Evolutionary conservation across 2,888 invertebrate genomes (phyloP), one percentile per base, ranked within the genome.

Genomic region (Aspidiotus rigidus): DNA sequence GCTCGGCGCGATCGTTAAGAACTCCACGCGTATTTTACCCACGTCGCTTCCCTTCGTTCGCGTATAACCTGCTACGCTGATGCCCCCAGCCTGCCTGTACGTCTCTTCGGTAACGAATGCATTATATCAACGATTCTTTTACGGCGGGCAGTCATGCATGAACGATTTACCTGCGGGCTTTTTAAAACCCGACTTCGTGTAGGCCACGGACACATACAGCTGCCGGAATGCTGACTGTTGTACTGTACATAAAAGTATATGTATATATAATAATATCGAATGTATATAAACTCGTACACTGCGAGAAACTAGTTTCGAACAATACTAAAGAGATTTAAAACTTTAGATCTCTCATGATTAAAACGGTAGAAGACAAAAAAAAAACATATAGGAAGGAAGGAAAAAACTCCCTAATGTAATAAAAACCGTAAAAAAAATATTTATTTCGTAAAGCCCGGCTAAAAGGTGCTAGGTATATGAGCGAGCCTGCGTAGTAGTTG

Each of bases 51-150:
- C 41, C 15, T 41, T 44, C 62, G 49, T 11, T 11, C 41, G 40
- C 16, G 40, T 15, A 15, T 40, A 28, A 28, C n/a, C 13, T 40
- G 13, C 60, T 40, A 28, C 40, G 41, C 16, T 41, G 49, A 49
- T 49, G n/a, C 49, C 11, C 41, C 13, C 61, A 40, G 60, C 41
- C 49, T n/a, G n/a, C 10, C 49, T 11, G 49, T 49, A 49, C 64
- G 64, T 64, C 64, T 54, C 64, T 56, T 16, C 17, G 16, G 17
- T 40, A 64, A 64, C 64, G 57, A 64, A 64, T 64, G 64, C 56
- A 64, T 64, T 64, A 64, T 64, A 64, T 64, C 64, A 64, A 64
- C 64, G 64, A 64, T 64, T 64, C 64, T 64, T 63, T 64, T 56
- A 64, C 64, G 56, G 64, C 56, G 64, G 40, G 64, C 64, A 64